Percentiles rank a stretch among this genome's conserved stretches.
phyloP scores from a whole-genome alignment of 2,888 invertebrate genomes.

The Arge pagana region DNA sequence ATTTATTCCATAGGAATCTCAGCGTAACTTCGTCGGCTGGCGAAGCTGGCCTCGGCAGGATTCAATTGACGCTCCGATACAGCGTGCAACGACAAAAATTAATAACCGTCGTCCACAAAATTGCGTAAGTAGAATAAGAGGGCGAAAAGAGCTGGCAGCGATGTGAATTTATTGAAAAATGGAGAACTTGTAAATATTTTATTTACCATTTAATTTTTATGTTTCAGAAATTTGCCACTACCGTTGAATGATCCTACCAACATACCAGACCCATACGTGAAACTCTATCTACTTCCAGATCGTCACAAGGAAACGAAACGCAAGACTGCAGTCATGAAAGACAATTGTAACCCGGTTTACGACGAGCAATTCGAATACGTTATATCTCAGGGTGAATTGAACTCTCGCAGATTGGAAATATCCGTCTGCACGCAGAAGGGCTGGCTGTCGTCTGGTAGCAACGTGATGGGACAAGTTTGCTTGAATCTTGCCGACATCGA shows the following conservation, averaged over 20 bases:
- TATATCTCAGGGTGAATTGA: slow-evolving; percentile 79
- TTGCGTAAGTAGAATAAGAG: slow-evolving; percentile 70
- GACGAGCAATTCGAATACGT: slow-evolving; percentile 92
- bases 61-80: slow-evolving; percentile 85
- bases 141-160: background rate
- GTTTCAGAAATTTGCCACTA: slow-evolving; percentile 67
- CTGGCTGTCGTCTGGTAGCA: slow-evolving; percentile 78
- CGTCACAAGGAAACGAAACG: slow-evolving; percentile 85
- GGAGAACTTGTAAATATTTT: slow-evolving; percentile 11
- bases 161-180: background rate
- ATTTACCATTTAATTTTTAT: slow-evolving; percentile 22
- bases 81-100: slow-evolving; percentile 82
- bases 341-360: slow-evolving; percentile 88
- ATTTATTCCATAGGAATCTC: slow-evolving; percentile 66
- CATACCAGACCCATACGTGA: slow-evolving; percentile 89
- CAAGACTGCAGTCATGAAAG: slow-evolving; percentile 83
- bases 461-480: slow-evolving; percentile 81
- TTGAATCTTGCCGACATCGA: slow-evolving; percentile 70
- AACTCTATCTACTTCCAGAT: slow-evolving; percentile 83
- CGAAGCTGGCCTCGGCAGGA: slow-evolving; percentile 76
- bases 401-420: slow-evolving; percentile 77
- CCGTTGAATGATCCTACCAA: slow-evolving; percentile 80
- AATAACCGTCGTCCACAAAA: slow-evolving; percentile 84
- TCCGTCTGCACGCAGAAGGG: slow-evolving; percentile 89
- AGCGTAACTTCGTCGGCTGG: slow-evolving; percentile 70